Evolutionary conservation across 1,140 invertebrate genomes (phyloP).

Genomic region (Drosophila nebulosa): DNA sequence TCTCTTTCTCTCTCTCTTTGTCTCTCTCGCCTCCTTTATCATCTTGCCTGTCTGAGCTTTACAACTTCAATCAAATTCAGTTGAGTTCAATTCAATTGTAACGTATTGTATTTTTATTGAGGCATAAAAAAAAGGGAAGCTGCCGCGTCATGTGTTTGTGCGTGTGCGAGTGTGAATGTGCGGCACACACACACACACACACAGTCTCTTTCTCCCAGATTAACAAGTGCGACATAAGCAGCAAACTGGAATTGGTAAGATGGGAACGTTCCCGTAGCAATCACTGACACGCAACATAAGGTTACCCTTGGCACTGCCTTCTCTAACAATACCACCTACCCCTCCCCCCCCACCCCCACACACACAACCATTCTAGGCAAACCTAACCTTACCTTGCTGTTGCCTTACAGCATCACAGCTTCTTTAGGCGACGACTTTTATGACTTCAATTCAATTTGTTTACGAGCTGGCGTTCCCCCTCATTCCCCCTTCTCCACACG

Average conservation of each 20-base stretch:
- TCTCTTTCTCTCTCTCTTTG: not conserved
- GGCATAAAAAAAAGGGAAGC: constrained; percentile 72
- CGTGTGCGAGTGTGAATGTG: constrained; percentile 1
- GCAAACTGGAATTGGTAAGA: constrained; percentile 27
- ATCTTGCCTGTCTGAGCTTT: constrained; percentile 63
- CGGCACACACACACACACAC: constrained; percentile 21
- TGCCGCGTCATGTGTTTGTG: constrained; percentile 20
- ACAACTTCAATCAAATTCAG: constrained; percentile 80
- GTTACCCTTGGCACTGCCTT: not conserved
- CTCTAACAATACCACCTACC: too few species aligned
- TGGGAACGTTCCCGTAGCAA: constrained; percentile 59
- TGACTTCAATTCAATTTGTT: constrained; percentile 80
- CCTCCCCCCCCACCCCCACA: not conserved
- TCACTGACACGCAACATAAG: constrained; percentile 74
- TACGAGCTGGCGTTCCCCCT: constrained; percentile 55
- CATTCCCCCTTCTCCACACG: not conserved
- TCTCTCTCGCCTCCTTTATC: constrained; percentile 2
- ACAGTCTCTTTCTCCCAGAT: constrained; percentile 27
- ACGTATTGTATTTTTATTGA: constrained; percentile 80
- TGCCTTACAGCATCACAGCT: constrained; percentile 11
- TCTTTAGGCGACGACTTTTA: constrained; percentile 71
- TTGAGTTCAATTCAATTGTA: constrained; percentile 80
- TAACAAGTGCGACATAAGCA: constrained; percentile 76
- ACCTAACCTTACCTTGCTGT: not conserved
- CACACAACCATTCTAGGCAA: not conserved